Evolutionary conservation across 2,888 invertebrate genomes (phyloP).

Genomic region (Eupithecia tripunctaria): DNA sequence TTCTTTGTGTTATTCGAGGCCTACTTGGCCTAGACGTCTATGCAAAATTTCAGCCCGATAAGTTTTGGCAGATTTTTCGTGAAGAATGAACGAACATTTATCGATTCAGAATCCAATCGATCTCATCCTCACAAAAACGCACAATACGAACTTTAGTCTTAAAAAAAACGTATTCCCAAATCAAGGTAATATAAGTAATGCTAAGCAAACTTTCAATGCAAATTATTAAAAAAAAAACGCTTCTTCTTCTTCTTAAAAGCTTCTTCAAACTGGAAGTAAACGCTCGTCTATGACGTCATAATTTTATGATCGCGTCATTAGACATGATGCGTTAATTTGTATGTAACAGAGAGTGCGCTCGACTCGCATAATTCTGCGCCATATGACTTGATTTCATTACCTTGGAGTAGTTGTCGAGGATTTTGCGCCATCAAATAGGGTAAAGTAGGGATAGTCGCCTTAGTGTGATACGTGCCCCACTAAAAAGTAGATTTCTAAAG

Average conservation of each 20-base stretch:
- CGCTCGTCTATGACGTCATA: conserved; percentile 32
- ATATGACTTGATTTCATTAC: conserved; percentile 25
- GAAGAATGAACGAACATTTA: neutral
- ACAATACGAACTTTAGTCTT: neutral
- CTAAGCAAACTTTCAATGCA: too few relatives aligned
- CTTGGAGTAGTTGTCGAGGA: neutral
- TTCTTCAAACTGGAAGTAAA: neutral
- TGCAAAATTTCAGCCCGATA: neutral
- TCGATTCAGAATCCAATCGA: neutral
- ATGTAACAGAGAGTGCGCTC: conserved; percentile 39
- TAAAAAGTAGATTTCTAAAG: too few relatives aligned
- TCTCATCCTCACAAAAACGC: neutral
- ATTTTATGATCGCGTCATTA: conserved; percentile 41
- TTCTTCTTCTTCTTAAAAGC: too few relatives aligned
- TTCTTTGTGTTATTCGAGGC: too few relatives aligned
- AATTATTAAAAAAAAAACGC: too few relatives aligned
- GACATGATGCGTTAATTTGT: conserved; percentile 43
- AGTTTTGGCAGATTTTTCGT: neutral
- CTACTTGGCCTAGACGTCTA: neutral
- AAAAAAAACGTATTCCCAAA: neutral
- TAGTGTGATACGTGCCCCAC: too few relatives aligned
- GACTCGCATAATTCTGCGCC: conserved; percentile 37
- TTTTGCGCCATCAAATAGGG: neutral
- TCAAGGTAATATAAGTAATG: too few relatives aligned
- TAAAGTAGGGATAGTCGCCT: neutral